A percentile compares a stretch with the other conserved stretches of the same genome.
These are phyloP conservation scores for Aelia acuminata DNA, from an alignment of 2,888 invertebrate genomes.

Conservation along the genomic window DNA sequence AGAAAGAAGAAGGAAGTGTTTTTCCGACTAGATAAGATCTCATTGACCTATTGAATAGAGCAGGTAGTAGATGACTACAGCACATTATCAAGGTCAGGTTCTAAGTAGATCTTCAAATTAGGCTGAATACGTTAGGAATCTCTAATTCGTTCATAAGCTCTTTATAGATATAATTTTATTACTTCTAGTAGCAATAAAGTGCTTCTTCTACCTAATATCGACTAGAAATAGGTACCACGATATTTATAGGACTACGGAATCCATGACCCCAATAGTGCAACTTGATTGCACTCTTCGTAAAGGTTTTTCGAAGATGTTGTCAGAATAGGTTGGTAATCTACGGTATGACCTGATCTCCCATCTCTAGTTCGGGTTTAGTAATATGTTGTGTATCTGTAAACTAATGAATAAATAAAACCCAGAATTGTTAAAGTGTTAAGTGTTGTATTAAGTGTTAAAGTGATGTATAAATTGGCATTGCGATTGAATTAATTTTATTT, in stretches of 20 bases:
- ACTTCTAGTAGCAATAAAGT: background rate
- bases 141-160: background rate
- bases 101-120: background rate
- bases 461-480: too few species aligned
- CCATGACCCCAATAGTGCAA: background rate
- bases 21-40: background rate
- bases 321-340: background rate
- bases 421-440: too few species aligned
- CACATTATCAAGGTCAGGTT: background rate
- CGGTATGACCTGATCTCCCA: background rate
- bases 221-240: background rate
- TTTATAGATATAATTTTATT: background rate
- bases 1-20: background rate
- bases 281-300: background rate
- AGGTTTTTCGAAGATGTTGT: background rate
- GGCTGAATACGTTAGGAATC: background rate
- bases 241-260: background rate
- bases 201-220: background rate
- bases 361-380: background rate
- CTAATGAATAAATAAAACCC: too few species aligned
- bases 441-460: too few species aligned
- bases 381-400: too few species aligned
- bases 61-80: background rate
- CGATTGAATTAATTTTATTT: too few species aligned
- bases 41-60: constrained; percentile 5